Percentiles rank a stretch among this genome's conserved stretches.
Evolutionary conservation across 2,888 invertebrate species (phyloP).

Genomic region (Calameuta idolon): DNA sequence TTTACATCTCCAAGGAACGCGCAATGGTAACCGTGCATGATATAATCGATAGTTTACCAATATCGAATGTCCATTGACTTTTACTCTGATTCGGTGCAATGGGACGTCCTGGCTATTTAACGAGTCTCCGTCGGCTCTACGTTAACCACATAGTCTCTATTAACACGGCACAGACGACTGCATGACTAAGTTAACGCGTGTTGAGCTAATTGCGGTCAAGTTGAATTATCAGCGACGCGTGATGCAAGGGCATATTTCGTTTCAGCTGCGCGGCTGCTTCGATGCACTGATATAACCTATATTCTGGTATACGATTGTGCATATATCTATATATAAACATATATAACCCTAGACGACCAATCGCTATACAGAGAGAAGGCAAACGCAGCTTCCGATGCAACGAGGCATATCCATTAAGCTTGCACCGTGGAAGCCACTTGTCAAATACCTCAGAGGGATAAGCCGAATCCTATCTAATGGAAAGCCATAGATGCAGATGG

Average conservation of each 20-base stretch:
- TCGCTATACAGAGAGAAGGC: not conserved
- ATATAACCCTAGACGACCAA: not conserved
- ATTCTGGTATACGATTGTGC: not conserved
- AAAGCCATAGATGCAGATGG: slow-evolving; percentile 51
- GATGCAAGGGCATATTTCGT: not conserved
- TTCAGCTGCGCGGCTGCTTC: not conserved
- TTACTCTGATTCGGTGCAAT: not conserved
- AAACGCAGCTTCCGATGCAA: not conserved
- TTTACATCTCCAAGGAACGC: not conserved
- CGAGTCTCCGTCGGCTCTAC: not conserved
- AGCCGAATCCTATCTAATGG: slow-evolving; percentile 42
- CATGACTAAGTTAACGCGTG: slow-evolving; percentile 39
- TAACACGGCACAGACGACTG: slow-evolving; percentile 40
- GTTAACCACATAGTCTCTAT: not conserved
- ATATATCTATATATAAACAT: not conserved
- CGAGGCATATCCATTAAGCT: slow-evolving; percentile 30
- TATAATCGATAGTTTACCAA: not conserved
- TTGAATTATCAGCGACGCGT: slow-evolving; percentile 47
- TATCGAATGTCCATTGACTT: not conserved
- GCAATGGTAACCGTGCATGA: not conserved
- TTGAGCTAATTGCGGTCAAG: slow-evolving; percentile 55
- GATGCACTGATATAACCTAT: not conserved
- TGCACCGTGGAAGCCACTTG: slow-evolving; percentile 45
- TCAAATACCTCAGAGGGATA: slow-evolving; percentile 47
- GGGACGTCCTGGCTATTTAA: not conserved